Evolutionary conservation across 1,140 invertebrate genomes (phyloP), one percentile per base, ranked within the genome.

Genomic region (Chironomus striatipennis): DNA sequence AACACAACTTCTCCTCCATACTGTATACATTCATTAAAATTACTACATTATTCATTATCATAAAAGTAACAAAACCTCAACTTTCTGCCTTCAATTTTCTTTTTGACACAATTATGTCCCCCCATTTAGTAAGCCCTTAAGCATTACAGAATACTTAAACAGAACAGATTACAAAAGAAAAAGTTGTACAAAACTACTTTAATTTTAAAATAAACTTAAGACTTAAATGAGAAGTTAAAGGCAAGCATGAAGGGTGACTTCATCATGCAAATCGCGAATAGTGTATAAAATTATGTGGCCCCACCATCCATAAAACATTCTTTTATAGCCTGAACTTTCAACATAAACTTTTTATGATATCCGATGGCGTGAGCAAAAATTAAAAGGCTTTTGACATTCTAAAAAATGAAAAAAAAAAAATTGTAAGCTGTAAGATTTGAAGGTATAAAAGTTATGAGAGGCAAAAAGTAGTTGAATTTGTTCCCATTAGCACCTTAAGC

Each of bases 351-450:
- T 57, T 57, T 57, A 57, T 57, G n/a, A 57, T n/a, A 57, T 57
- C 47, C 47, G 47, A 57, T 57, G n/a, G 47, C 47, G 47, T 57
- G 47, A 57, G 47, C n/a, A 57, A 57, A 57, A 57, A 57, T 57
- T 57, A 57, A 57, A 57, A 57, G 47, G 47, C n/a, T 57, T 57
- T 57, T 57, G 47, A 57, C 47, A 57, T 57, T 57, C 12, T n/a
- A n/a, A n/a, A n/a, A n/a, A n/a, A n/a, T n/a, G n/a, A n/a, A n/a
- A n/a, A n/a, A n/a, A 57, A 57, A 57, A n/a, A n/a, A 57, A n/a
- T 57, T n/a, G 47, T 57, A n/a, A 57, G 47, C 24, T 57, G 47
- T 15, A 57, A 57, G 47, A 57, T 57, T 57, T 57, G 47, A 57
- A 34, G 12, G 12, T 57, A 57, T 57, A n/a, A 57, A 15, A 57